Percentiles rank a stretch among this genome's conserved stretches.
Conservation (phyloP, 2,113 vertebrate species). For the Aythya baeri region DNA sequence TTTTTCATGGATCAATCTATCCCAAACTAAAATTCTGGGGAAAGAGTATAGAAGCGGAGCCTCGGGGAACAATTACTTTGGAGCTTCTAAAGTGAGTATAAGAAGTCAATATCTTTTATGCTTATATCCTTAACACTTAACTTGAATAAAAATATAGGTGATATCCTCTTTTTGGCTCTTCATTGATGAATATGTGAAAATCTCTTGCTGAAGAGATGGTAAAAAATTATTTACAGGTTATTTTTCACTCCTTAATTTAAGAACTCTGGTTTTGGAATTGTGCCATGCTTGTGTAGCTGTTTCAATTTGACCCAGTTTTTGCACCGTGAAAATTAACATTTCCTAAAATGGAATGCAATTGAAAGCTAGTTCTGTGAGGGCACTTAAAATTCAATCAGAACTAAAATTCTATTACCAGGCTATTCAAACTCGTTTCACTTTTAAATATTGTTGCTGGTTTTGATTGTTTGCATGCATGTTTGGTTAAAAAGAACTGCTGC, state of each 20-base stretch:
- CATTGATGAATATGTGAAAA: not conserved
- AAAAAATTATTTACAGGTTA: not conserved
- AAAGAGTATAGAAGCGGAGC: constrained; percentile 96
- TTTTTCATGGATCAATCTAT: constrained; percentile 96
- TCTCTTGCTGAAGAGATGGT: not conserved
- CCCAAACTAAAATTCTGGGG: constrained; percentile 98
- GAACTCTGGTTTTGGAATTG: not conserved
- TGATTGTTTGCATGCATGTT: not conserved
- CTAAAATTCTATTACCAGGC: not conserved
- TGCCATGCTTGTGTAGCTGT: not conserved
- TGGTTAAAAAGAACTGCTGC: not conserved
- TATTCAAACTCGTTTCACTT: not conserved
- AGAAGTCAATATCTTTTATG: not conserved
- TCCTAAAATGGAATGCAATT: not conserved
- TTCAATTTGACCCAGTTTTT: not conserved
- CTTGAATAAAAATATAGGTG: not conserved
- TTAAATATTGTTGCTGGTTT: not conserved
- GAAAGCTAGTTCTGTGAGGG: not conserved
- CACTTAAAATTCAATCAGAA: not conserved
- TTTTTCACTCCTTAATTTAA: not conserved
- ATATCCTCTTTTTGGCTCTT: not conserved
- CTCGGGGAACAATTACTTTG: constrained; percentile 93
- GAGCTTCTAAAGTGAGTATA: constrained; percentile 90
- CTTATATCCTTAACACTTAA: not conserved
- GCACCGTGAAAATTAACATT: not conserved